A percentile compares a stretch with the other conserved stretches of the same genome.
phyloP scores from a whole-genome alignment of 2,113 vertebrate species.

The Spea multiplicata region DNA sequence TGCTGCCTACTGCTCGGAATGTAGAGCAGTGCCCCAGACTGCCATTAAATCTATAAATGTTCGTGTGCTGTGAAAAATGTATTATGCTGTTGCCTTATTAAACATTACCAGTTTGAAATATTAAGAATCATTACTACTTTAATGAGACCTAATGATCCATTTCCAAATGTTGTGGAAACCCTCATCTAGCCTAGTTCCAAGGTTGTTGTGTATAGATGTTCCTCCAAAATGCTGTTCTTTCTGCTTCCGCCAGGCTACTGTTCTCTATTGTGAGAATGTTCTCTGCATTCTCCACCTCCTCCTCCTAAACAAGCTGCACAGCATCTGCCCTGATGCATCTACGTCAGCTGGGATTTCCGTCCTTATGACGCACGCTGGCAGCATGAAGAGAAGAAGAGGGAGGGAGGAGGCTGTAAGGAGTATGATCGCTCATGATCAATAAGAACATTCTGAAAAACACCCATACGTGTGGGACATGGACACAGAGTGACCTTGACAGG shows the following conservation, averaged over 20 bases:
- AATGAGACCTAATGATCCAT: too few relatives aligned
- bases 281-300: slow-evolving; percentile 39
- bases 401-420: background rate
- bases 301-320: slow-evolving; percentile 12
- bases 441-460: slow-evolving; percentile 1
- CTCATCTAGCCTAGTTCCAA: background rate
- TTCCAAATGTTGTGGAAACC: too few relatives aligned
- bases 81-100: too few relatives aligned
- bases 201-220: background rate
- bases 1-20: too few relatives aligned
- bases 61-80: too few relatives aligned
- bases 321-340: slow-evolving; percentile 45
- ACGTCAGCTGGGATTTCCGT: slow-evolving; percentile 49
- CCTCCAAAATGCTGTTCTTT: slow-evolving; percentile 22
- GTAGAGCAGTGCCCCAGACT: too few relatives aligned
- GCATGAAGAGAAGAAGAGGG: accelerated
- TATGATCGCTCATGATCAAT: slow-evolving; percentile 17
- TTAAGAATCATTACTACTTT: too few relatives aligned
- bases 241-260: background rate
- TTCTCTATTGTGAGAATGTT: background rate
- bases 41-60: too few relatives aligned
- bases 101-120: too few relatives aligned
- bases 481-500: slow-evolving; percentile 42
- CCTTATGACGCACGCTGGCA: slow-evolving; percentile 37
- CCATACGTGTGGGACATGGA: too few relatives aligned